Evolutionary conservation across 2,888 invertebrate species (phyloP), one percentile per base, ranked within the genome.

Genomic region (Troilus luridus): DNA sequence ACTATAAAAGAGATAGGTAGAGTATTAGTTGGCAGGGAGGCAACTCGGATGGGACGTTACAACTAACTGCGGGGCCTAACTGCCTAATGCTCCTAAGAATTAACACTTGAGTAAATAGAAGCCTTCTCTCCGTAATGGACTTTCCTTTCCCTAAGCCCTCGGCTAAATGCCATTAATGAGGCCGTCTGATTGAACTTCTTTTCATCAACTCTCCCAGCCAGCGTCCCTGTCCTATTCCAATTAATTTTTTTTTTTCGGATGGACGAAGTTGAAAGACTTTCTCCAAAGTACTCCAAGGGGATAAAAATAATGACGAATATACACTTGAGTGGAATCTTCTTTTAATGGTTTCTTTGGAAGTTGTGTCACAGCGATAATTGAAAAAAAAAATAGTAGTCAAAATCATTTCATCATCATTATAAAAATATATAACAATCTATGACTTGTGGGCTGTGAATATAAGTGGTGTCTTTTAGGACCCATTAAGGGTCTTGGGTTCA

Each of bases 51-150:
- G 81, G 60, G 88, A 59, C 88, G 64, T 88, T 62, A 88, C 88
- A 88, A 64, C 88, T 88, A 88, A 64, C 24, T 27, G 62, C 5
- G 72, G 59, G 27, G 59, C 24, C 21, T 77, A n/a, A 60, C 72
- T 88, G 88, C 90, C 88, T 91, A 91, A 91, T 91, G 91, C 91
- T 62, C 54, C 88, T 88, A 64, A 90, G 91, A 91, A 91, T 91
- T 91, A 91, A 90, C 91, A 91, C 91, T 91, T 91, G 88, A 91
- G 91, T 90, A 91, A 91, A 91, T 90, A 91, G 90, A 77, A 59
- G 59, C 67, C 64, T 58, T 21, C 14, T 62, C 41, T 41, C 41
- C 67, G 88, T 90, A 91, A 91, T 91, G 91, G 91, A 91, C 91
- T 91, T 90, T 81, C 54, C 54, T 21, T 81, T 81, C 81, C 19